A percentile compares a stretch with the other conserved stretches of the same genome.
Evolutionary conservation across 2,888 invertebrate genomes (phyloP).

Genomic region (Dichetophora obliterata): DNA sequence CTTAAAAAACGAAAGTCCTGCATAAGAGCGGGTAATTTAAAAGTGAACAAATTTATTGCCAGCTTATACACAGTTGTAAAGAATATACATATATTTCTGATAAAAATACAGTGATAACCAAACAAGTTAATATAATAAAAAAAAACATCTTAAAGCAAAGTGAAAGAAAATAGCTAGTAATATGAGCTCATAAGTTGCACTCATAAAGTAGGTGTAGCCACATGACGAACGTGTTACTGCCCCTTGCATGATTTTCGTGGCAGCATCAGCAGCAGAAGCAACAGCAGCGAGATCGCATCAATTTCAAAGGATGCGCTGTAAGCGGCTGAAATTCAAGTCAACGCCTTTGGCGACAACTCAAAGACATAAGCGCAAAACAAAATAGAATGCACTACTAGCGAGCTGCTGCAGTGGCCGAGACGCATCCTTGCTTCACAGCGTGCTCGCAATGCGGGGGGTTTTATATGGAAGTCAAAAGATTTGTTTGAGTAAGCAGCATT

Average conservation of each 20-base stretch:
- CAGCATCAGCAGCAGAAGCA: too few species aligned
- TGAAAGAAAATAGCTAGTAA: neutral
- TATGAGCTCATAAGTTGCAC: conserved; percentile 3
- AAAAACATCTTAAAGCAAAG: neutral
- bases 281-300: conserved; percentile 39
- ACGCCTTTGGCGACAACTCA: conserved; percentile 34
- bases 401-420: neutral
- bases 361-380: neutral
- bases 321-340: conserved; percentile 15
- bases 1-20: neutral
- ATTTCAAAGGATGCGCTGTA: conserved; percentile 44
- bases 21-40: neutral
- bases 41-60: neutral
- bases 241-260: neutral
- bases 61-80: too few species aligned
- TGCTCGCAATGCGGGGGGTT: neutral
- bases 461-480: neutral
- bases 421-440: neutral
- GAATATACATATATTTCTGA: neutral
- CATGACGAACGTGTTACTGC: conserved; percentile 11
- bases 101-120: neutral
- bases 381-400: neutral
- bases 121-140: neutral
- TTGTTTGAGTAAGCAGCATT: neutral
- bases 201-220: conserved; percentile 15